Evolutionary conservation across 1,140 invertebrate species (phyloP).

Genomic region (Medauroidea extradentata): DNA sequence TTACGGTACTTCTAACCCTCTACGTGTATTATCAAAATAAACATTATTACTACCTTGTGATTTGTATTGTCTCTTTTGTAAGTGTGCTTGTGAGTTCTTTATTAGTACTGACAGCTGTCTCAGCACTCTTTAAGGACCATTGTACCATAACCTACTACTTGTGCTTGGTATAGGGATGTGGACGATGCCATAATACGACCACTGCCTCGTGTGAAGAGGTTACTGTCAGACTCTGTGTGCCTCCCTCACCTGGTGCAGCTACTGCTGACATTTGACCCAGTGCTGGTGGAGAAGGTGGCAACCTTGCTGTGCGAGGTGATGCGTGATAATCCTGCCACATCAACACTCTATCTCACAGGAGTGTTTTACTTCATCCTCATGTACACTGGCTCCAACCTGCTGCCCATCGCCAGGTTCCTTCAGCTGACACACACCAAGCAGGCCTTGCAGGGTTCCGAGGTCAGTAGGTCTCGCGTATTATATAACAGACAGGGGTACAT

Average conservation of each 20-base stretch:
- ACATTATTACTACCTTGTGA: not conserved
- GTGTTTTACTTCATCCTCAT: conserved; percentile 99
- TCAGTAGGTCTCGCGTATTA: conserved; percentile 48
- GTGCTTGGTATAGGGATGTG: conserved; percentile 63
- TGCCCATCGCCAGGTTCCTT: conserved; percentile 92
- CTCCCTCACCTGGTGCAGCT: conserved; percentile 95
- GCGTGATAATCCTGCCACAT: conserved; percentile 93
- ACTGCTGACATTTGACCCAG: conserved; percentile 95
- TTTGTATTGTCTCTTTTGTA: not conserved
- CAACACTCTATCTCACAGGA: conserved; percentile 91
- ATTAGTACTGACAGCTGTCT: too few relatives aligned
- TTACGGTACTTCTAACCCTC: too few relatives aligned
- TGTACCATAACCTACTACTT: too few relatives aligned
- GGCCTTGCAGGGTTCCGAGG: conserved; percentile 88
- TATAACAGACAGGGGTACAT: too few relatives aligned
- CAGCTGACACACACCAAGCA: conserved; percentile 93
- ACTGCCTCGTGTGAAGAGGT: conserved; percentile 83
- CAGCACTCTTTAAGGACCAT: too few relatives aligned
- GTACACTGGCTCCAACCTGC: conserved; percentile 97
- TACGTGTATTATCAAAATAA: too few relatives aligned
- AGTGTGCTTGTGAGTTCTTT: not conserved
- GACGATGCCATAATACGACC: conserved; percentile 93
- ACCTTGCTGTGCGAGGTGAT: conserved; percentile 82
- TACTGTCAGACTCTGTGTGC: conserved; percentile 82
- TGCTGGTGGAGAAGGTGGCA: conserved; percentile 90